Evolutionary conservation across 2,888 invertebrate species (phyloP).

Genomic region (Chromoteleia sp.): DNA sequence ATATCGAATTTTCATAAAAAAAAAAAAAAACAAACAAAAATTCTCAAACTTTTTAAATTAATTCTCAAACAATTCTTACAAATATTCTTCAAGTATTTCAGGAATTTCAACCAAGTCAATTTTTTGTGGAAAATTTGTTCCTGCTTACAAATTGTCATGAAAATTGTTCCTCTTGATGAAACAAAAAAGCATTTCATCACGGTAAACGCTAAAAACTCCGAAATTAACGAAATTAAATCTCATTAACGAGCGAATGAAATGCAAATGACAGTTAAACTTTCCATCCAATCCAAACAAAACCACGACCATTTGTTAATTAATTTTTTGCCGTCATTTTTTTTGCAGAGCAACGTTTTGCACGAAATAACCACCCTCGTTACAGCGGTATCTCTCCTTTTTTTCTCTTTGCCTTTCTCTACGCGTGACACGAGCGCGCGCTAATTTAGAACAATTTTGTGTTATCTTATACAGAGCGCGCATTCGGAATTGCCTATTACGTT

Average conservation of each 20-base stretch:
- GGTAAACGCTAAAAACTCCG: no score
- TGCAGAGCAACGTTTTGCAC: background rate
- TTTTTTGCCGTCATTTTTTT: conserved; percentile 8
- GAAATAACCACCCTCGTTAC: conserved; percentile 9
- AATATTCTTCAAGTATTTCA: no score
- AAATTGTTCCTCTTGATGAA: no score
- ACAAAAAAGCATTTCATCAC: no score
- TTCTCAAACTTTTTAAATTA: no score
- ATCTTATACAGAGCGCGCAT: conserved; percentile 24
- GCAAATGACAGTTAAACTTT: background rate
- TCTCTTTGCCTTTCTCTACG: background rate
- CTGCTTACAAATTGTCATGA: no score
- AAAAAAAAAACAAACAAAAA: no score
- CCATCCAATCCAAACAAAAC: background rate
- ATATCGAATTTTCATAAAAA: no score
- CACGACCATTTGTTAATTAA: conserved; percentile 8
- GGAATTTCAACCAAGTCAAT: no score
- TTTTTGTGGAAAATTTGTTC: no score
- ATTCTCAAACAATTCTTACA: no score
- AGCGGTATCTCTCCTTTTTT: background rate
- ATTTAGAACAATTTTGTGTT: conserved; percentile 38
- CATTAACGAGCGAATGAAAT: background rate
- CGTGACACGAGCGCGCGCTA: conserved; percentile 1
- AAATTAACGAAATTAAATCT: background rate
- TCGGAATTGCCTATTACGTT: conserved; percentile 34